These are phyloP conservation scores for Piscicola geometra DNA, from an alignment of 2,888 invertebrate species.

Conservation along the genomic window DNA sequence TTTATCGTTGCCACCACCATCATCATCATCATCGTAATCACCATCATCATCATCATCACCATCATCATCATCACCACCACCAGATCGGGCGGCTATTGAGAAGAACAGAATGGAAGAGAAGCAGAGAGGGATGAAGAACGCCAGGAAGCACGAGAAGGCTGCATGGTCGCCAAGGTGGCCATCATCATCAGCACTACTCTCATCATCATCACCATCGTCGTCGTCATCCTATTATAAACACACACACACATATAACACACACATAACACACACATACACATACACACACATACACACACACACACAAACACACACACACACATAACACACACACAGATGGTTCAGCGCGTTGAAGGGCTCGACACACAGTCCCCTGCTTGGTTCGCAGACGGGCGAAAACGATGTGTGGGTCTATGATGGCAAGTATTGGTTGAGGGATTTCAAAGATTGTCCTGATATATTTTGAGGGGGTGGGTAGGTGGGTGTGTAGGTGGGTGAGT, in stretches of 20 bases:
- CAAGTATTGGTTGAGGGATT: slow-evolving; percentile 81
- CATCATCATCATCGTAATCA: too few species aligned
- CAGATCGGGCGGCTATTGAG: slow-evolving; percentile 77
- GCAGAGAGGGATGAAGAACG: slow-evolving; percentile 73
- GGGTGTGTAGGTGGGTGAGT: too few species aligned
- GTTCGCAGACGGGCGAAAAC: slow-evolving; percentile 70
- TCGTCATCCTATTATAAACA: too few species aligned
- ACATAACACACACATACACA: too few species aligned
- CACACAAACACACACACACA: too few species aligned
- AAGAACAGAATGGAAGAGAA: slow-evolving; percentile 86
- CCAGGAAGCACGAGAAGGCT: slow-evolving; percentile 59
- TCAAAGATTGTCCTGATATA: slow-evolving; percentile 68
- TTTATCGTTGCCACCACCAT: too few species aligned
- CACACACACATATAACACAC: too few species aligned
- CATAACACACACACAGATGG: too few species aligned
- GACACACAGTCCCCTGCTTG: too few species aligned
- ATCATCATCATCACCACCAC: too few species aligned
- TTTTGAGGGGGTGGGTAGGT: slow-evolving; percentile 57
- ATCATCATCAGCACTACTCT: background rate
- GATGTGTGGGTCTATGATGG: slow-evolving; percentile 82
- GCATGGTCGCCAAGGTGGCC: slow-evolving; percentile 65
- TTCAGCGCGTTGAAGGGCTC: slow-evolving; percentile 71
- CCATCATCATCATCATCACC: too few species aligned
- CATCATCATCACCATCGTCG: background rate
- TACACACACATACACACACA: too few species aligned